Percentiles rank a stretch among this genome's conserved stretches.
Evolutionary conservation across 2,113 vertebrate genomes (phyloP).

Genomic region (Rynchops niger): DNA sequence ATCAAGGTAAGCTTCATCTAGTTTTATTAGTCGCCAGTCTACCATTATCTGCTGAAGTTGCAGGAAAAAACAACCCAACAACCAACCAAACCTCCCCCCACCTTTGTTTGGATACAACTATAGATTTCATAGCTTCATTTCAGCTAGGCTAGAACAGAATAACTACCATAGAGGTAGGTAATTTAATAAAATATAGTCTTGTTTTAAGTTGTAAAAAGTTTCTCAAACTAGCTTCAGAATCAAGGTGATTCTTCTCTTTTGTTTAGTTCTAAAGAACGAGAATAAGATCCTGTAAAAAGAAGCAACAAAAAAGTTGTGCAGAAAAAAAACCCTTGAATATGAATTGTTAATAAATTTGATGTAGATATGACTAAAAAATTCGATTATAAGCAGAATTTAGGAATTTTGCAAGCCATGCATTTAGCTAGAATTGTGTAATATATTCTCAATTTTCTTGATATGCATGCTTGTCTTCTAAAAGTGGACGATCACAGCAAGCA

Average conservation of each 20-base stretch:
- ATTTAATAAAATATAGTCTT: not conserved
- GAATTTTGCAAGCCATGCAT: not conserved
- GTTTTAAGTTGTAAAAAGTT: not conserved
- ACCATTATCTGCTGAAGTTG: not conserved
- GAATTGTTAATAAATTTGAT: not conserved
- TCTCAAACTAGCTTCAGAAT: not conserved
- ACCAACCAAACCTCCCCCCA: not conserved
- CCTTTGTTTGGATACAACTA: not conserved
- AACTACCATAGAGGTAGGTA: not conserved
- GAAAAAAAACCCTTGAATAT: not conserved
- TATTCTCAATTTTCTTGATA: not conserved
- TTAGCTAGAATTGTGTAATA: not conserved
- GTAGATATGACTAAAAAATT: not conserved
- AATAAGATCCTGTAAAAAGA: not conserved
- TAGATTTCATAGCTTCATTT: not conserved
- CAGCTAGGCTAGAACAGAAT: not conserved
- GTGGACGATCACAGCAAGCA: not conserved
- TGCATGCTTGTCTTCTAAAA: not conserved
- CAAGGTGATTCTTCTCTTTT: not conserved
- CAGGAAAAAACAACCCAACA: not conserved
- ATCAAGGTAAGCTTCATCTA: not conserved
- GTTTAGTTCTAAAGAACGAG: not conserved
- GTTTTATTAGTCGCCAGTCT: not conserved
- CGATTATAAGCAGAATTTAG: not conserved
- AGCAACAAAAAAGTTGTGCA: not conserved